Evolutionary conservation across 2,888 invertebrate genomes (phyloP).

Genomic region (Merodon equestris): DNA sequence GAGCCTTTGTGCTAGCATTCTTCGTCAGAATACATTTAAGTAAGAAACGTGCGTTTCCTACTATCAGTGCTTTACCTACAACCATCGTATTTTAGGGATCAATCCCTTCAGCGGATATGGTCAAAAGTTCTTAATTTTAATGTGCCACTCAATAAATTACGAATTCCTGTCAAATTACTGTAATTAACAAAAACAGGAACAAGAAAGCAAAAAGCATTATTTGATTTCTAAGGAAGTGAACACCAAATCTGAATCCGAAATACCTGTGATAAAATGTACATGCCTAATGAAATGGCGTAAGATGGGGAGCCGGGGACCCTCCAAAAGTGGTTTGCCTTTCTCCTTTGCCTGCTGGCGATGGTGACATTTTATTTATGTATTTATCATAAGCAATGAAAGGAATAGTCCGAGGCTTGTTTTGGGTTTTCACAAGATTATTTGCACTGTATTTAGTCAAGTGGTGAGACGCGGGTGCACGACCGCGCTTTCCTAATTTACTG

Average conservation of each 20-base stretch:
- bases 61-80: too few species aligned
- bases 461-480: background rate
- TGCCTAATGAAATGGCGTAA: slow-evolving; percentile 2
- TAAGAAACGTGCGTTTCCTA: too few species aligned
- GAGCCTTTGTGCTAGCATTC: too few species aligned
- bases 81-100: background rate
- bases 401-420: too few species aligned
- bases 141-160: slow-evolving; percentile 67
- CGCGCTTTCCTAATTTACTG: slow-evolving; percentile 19
- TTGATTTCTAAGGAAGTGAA: slow-evolving; percentile 63
- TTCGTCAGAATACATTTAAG: too few species aligned
- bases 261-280: slow-evolving; percentile 56
- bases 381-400: too few species aligned
- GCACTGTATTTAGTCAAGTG: background rate
- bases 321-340: too few species aligned
- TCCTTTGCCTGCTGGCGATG: too few species aligned
- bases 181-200: slow-evolving; percentile 34
- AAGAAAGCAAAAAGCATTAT: slow-evolving; percentile 54
- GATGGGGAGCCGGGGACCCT: too few species aligned
- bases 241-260: slow-evolving; percentile 58
- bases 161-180: slow-evolving; percentile 56
- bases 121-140: slow-evolving; percentile 64
- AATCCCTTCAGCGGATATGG: slow-evolving; percentile 35
- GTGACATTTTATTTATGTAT: too few species aligned
- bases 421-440: too few species aligned